Evolutionary conservation across 2,888 invertebrate genomes (phyloP).

Genomic region (Crocallis elinguaria): DNA sequence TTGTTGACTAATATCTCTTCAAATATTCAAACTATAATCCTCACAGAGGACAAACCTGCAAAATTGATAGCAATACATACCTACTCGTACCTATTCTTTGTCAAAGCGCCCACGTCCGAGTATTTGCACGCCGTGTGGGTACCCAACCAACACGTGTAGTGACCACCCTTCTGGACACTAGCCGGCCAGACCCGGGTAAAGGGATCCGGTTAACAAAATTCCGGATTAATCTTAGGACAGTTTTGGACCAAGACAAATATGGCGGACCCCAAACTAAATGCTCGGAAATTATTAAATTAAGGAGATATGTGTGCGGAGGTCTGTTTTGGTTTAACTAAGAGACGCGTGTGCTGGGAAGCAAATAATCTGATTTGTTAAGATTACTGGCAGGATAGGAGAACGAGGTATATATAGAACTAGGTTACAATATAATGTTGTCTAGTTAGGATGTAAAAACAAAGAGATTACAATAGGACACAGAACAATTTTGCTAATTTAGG

Average conservation of each 20-base stretch:
- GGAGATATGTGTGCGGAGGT: constrained; percentile 59
- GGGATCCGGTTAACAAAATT: constrained; percentile 68
- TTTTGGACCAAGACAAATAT: constrained; percentile 80
- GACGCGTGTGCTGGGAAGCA: constrained; percentile 14
- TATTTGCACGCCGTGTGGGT: constrained; percentile 49
- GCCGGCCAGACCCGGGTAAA: constrained; percentile 30
- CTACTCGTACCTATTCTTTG: constrained; percentile 27
- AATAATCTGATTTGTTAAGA: constrained; percentile 22
- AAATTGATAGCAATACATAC: constrained; percentile 40
- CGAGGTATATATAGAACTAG: no score
- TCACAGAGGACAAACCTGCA: constrained; percentile 33
- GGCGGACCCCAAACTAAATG: constrained; percentile 69
- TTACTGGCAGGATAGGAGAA: background rate
- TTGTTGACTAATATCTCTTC: constrained; percentile 14
- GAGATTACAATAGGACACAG: no score
- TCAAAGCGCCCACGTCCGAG: constrained; percentile 50
- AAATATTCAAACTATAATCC: constrained; percentile 30
- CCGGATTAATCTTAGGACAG: constrained; percentile 77
- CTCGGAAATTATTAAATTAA: constrained; percentile 80
- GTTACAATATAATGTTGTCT: no score
- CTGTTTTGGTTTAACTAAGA: constrained; percentile 44
- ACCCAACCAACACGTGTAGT: constrained; percentile 43
- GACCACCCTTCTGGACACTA: constrained; percentile 42
- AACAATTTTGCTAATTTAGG: no score
- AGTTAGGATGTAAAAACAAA: no score